Conservation (phyloP, 2,888 invertebrate species). For the Drosophila robusta region DNA sequence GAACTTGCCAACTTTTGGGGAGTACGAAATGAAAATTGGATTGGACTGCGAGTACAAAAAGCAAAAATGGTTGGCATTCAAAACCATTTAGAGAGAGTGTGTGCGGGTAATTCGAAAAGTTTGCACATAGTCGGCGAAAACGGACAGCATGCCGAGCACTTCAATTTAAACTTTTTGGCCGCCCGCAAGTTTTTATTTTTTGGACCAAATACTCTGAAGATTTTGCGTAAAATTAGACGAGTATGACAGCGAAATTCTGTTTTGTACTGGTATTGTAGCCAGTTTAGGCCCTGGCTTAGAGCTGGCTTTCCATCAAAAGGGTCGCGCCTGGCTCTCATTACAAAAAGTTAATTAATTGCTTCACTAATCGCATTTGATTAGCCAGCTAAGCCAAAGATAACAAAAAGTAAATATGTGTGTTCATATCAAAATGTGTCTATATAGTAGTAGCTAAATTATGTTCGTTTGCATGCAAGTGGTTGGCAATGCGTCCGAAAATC, state of each 20-base stretch:
- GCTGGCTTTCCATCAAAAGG: constrained; percentile 13
- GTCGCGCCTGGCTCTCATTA: constrained; percentile 18
- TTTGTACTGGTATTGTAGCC: not conserved
- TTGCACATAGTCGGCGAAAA: constrained; percentile 29
- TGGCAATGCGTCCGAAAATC: constrained; percentile 8
- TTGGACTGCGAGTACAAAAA: constrained; percentile 42
- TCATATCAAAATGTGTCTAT: not conserved
- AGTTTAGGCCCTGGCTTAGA: constrained; percentile 23
- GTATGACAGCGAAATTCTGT: constrained; percentile 35
- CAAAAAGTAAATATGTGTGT: not conserved
- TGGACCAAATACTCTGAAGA: constrained; percentile 32
- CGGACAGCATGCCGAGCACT: constrained; percentile 45
- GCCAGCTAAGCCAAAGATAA: constrained; percentile 1
- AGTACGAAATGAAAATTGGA: constrained; percentile 66
- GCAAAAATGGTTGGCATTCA: constrained; percentile 61
- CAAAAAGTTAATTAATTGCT: constrained; percentile 50
- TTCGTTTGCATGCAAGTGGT: constrained; percentile 5
- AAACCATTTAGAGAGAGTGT: constrained; percentile 61
- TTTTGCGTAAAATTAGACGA: constrained; percentile 43
- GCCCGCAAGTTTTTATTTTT: constrained; percentile 20
- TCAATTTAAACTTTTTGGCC: constrained; percentile 71
- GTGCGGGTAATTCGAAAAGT: constrained; percentile 55
- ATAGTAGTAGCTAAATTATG: not conserved
- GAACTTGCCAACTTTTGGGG: constrained; percentile 29
- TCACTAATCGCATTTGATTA: constrained; percentile 51